Base-by-base conservation (phyloP, 2,888 invertebrate species). In the Orchesella flavescens region DNA sequence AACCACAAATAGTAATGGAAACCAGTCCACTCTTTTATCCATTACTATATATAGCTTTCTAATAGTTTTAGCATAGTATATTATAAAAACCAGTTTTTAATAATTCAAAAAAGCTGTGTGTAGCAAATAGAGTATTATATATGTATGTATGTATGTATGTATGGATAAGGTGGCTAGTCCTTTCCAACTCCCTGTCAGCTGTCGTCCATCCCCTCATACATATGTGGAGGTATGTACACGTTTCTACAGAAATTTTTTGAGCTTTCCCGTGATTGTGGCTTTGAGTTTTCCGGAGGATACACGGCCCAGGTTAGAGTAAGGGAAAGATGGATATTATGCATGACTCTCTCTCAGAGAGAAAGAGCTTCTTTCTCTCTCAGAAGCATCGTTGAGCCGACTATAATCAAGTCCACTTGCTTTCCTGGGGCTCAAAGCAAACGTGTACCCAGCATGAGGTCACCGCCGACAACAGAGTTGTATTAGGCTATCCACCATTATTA, bases 361-460 rank as follows among this genome's bases (percentile, higher is more conserved):
- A 66, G 55, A 3, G 24, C n/a, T 21, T 5, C 53, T 53, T 19
- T 59, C 13, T 12, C 23, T 34, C 13, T 72, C 17, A 72, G 63
- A 44, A 7, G 46, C 7, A 34, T 59, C 12, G 5, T 63, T 23
- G 12, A 34, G 13, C 24, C 3, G 4, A 63, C 7, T 44, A 59
- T 34, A 71, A 53, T 53, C 34, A 23, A 73, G 80, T 73, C 71
- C 66, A 79, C 72, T 77, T 69, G 72, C 73, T 53, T 72, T 66
- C 79, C 72, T 59, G 80, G 73, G 66, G 73, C 65, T 66, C 43
- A 49, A 13, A 69, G 69, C 43, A 49, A 81, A 59, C 66, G 21
- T 73, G 55, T 34, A 74, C 74, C 9, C 81, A 81, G 81, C 81
- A 59, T 66, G 81, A 69, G 53, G 46, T 68, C 53, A 75, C 55